Percentiles rank a stretch among this genome's conserved stretches.
Evolutionary conservation across 2,888 invertebrate genomes (phyloP).

Genomic region (Tigriopus californicus): DNA sequence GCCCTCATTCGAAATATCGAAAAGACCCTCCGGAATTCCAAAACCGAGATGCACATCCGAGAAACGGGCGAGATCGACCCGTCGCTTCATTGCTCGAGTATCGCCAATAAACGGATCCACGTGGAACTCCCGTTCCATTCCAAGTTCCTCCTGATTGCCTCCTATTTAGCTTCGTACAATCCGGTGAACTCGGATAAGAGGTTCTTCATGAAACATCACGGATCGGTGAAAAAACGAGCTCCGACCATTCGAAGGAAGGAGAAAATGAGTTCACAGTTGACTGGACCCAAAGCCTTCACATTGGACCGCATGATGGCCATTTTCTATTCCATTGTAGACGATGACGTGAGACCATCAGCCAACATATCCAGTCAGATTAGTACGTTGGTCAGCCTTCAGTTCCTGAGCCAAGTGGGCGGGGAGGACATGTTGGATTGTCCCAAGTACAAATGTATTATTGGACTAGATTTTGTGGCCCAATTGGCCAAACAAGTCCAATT

Average conservation of each 20-base stretch:
- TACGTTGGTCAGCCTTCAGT: conserved; percentile 60
- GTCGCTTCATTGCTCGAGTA: background rate
- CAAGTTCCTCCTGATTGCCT: conserved; percentile 70
- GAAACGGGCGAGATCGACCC: background rate
- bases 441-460: conserved; percentile 68
- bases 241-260: conserved; percentile 14
- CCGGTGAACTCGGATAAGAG: conserved; percentile 69
- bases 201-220: conserved; percentile 48
- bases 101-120: conserved; percentile 3
- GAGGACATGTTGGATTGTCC: conserved; percentile 44
- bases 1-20: background rate
- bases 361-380: conserved; percentile 53
- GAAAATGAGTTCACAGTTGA: conserved; percentile 37
- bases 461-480: conserved; percentile 55
- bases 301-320: conserved; percentile 65
- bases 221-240: conserved; percentile 15
- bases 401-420: conserved; percentile 48
- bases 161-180: conserved; percentile 81
- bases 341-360: conserved; percentile 63
- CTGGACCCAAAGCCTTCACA: conserved; percentile 65
- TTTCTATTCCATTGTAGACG: conserved; percentile 69
- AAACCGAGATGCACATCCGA: background rate
- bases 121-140: conserved; percentile 59
- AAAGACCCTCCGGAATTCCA: background rate
- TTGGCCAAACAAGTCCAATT: conserved; percentile 52